phyloP scores from a whole-genome alignment of 2,113 vertebrate species.

The Paracyprichromis sp. region DNA sequence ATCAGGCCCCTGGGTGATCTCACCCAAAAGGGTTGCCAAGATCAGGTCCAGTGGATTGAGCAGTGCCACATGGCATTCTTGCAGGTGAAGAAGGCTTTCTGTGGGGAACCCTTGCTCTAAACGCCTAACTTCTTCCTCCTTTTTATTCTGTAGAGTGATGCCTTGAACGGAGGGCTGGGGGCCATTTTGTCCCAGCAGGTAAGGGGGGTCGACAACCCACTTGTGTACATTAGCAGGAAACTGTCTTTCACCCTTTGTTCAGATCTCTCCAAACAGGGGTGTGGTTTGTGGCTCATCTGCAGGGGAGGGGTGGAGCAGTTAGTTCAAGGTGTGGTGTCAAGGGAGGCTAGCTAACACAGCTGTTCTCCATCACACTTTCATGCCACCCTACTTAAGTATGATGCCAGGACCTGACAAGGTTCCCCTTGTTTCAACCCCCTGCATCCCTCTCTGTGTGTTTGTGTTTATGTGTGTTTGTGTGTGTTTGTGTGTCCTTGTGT shows the following conservation, averaged over 20 bases:
- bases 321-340: background rate
- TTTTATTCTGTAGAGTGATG: background rate
- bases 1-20: background rate
- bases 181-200: background rate
- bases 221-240: background rate
- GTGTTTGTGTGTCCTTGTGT: background rate
- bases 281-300: background rate
- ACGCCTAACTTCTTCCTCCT: background rate
- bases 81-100: background rate
- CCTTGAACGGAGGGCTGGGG: background rate
- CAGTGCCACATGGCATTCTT: background rate
- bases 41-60: background rate
- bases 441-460: too few species aligned
- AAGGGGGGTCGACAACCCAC: background rate
- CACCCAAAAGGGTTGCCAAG: background rate
- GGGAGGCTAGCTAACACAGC: background rate
- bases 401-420: too few species aligned
- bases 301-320: background rate
- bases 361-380: too few species aligned
- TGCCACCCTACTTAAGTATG: too few species aligned
- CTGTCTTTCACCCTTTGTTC: background rate
- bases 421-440: too few species aligned
- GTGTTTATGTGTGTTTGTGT: background rate
- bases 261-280: background rate
- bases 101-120: background rate